Conservation (phyloP, 2,797 vertebrate species). For the Smutsia temminckii region DNA sequence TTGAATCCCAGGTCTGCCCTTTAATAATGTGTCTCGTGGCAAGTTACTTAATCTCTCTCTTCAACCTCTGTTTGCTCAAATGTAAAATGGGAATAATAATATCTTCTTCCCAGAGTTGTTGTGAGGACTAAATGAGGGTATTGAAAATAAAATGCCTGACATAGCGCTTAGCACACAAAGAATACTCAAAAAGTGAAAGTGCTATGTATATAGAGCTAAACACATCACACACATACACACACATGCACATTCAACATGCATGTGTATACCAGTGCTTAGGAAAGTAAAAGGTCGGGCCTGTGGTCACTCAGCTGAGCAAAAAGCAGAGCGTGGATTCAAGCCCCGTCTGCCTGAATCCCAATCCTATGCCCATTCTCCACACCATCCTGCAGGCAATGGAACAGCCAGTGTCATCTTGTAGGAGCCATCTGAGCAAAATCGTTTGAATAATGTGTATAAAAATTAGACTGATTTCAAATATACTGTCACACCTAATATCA, state of each 20-base stretch:
- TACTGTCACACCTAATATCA: constrained; percentile 10
- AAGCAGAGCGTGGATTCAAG: neutral
- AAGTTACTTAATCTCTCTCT: neutral
- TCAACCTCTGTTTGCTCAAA: constrained; percentile 35
- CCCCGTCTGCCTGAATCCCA: neutral
- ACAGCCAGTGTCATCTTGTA: neutral
- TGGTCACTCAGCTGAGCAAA: neutral
- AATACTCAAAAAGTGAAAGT: neutral
- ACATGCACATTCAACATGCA: neutral
- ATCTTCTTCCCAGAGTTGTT: neutral
- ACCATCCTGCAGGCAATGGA: neutral
- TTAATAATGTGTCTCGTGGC: neutral
- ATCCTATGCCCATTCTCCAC: neutral
- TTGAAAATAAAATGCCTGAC: neutral
- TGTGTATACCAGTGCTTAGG: accelerated
- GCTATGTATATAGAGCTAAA: neutral
- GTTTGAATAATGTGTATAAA: neutral
- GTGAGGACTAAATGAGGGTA: neutral
- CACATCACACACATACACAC: too few relatives aligned
- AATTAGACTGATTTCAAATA: neutral
- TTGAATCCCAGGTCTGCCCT: neutral
- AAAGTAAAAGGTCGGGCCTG: neutral
- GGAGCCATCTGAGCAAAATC: neutral
- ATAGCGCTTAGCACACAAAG: neutral
- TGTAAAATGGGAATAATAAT: neutral